These are phyloP conservation scores for Pseudomyrmex sp. DNA, from an alignment of 1,140 invertebrate genomes.

Conservation along the genomic window DNA sequence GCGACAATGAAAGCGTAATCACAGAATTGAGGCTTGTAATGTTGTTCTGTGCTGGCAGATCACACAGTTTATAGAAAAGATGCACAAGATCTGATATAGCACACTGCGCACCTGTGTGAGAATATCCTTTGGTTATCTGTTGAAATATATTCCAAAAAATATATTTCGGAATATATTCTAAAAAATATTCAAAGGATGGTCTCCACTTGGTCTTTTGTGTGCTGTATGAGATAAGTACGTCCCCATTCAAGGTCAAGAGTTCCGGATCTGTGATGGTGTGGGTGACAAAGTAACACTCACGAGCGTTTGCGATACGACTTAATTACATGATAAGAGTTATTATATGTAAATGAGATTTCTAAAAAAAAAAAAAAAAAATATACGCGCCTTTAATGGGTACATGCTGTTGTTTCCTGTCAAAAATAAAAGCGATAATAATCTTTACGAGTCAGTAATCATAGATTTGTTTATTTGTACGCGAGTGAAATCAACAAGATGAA, in stretches of 20 bases:
- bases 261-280: slow-evolving; percentile 68
- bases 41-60: not conserved
- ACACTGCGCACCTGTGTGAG: not conserved
- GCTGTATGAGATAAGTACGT: too few relatives aligned
- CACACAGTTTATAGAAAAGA: not conserved
- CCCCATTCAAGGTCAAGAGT: slow-evolving; percentile 43
- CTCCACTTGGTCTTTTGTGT: too few relatives aligned
- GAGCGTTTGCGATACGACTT: slow-evolving; percentile 54
- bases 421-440: slow-evolving; percentile 35
- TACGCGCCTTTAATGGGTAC: not conserved
- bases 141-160: slow-evolving; percentile 4
- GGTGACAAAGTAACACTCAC: slow-evolving; percentile 55
- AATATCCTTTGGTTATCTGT: not conserved
- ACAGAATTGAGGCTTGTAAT: not conserved
- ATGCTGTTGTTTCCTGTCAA: not conserved
- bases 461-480: not conserved
- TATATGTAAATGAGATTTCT: slow-evolving; percentile 55
- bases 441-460: not conserved
- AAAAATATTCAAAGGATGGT: too few relatives aligned
- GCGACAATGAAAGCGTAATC: not conserved
- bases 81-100: slow-evolving; percentile 8
- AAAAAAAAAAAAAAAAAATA: slow-evolving; percentile 61
- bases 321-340: slow-evolving; percentile 62
- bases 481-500: not conserved
- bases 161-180: too few relatives aligned